phyloP scores from a whole-genome alignment of 2,888 invertebrate species.

The Acronicta alni region DNA sequence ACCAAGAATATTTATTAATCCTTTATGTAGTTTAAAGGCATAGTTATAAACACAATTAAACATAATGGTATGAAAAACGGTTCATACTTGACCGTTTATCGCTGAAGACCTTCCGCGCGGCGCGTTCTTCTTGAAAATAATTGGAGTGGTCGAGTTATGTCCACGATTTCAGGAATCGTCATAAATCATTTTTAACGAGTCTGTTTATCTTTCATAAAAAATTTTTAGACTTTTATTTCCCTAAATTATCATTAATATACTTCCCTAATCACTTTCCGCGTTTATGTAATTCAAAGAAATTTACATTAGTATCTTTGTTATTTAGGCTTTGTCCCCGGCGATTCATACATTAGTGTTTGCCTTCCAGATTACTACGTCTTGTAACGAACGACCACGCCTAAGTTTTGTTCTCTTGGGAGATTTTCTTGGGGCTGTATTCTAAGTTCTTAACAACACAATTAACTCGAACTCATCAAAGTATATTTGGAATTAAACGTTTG shows the following conservation, averaged over 20 bases:
- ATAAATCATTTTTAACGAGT: constrained; percentile 62
- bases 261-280: constrained; percentile 31
- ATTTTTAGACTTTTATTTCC: constrained; percentile 35
- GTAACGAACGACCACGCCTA: constrained; percentile 36
- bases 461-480: constrained; percentile 46
- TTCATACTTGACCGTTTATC: constrained; percentile 58
- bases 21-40: too few species aligned
- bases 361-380: constrained; percentile 42
- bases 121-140: constrained; percentile 71
- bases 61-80: constrained; percentile 17
- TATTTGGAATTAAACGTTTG: constrained; percentile 47
- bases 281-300: constrained; percentile 30
- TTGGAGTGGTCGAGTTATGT: constrained; percentile 73
- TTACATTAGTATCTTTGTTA: constrained; percentile 38
- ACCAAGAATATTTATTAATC: too few species aligned
- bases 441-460: constrained; percentile 30
- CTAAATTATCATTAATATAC: constrained; percentile 39
- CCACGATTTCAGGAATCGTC: constrained; percentile 65
- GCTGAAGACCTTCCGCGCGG: constrained; percentile 61
- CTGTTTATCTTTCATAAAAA: constrained; percentile 57
- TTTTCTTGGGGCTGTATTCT: constrained; percentile 25
- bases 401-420: constrained; percentile 33
- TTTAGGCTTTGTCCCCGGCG: constrained; percentile 27
- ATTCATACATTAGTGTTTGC: constrained; percentile 46
- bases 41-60: constrained; percentile 20